Conservation (phyloP, 2,113 vertebrate genomes). For the Hystrix brachyura region DNA sequence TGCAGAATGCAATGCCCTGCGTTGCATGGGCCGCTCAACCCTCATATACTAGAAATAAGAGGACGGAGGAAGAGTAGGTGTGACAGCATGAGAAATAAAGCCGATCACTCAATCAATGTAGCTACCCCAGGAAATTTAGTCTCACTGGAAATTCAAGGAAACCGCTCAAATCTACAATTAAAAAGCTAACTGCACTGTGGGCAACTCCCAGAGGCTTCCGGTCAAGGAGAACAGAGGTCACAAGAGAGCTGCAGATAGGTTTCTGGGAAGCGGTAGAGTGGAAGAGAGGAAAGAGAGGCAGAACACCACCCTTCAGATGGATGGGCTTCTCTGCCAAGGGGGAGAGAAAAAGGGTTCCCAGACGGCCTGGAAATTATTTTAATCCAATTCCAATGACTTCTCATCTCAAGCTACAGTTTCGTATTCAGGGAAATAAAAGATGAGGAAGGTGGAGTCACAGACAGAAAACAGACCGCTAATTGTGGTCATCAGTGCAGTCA, state of each 20-base stretch:
- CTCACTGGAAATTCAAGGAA: constrained; percentile 25
- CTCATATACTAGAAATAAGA: not conserved
- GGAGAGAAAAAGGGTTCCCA: rapidly evolving
- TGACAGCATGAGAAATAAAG: not conserved
- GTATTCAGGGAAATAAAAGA: constrained; percentile 47
- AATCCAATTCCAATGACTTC: constrained; percentile 67
- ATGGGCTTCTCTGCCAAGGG: not conserved
- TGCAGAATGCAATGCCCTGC: not conserved
- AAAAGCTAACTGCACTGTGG: rapidly evolving
- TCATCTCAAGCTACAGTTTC: constrained; percentile 46
- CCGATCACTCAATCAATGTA: not conserved
- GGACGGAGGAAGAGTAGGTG: not conserved
- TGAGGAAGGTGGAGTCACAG: not conserved
- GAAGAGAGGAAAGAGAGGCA: not conserved
- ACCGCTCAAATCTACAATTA: not conserved
- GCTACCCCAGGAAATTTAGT: not conserved
- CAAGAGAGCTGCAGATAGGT: not conserved
- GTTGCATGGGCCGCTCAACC: not conserved
- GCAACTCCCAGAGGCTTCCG: not conserved
- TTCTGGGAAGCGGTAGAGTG: not conserved
- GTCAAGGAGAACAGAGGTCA: not conserved
- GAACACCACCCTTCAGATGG: not conserved
- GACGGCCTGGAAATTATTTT: constrained; percentile 59
- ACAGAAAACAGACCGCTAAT: constrained; percentile 26
- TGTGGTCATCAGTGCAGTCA: constrained; percentile 66